Base-by-base conservation (phyloP, 2,888 invertebrate genomes). In the Gymnoscelis rufifasciata region DNA sequence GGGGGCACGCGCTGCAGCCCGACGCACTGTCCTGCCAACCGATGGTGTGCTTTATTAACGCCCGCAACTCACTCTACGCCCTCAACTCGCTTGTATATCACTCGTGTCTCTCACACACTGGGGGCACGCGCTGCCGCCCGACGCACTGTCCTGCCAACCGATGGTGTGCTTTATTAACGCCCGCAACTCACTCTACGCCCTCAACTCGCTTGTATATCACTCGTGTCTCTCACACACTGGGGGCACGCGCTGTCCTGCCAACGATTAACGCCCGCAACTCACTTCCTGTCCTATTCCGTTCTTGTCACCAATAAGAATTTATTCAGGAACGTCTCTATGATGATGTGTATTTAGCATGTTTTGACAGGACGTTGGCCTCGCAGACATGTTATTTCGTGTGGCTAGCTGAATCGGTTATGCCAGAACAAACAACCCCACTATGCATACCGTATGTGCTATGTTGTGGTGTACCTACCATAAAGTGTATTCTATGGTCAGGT, bases 1-100 rank as follows among this genome's bases (percentile, higher is more conserved):
- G 89, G 29, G 90, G 90, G 67, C 90, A 90, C 52, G 84, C 89
- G 60, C 89, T 89, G 74, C 90, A 90, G 60, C 81, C 78, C 51
- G 88, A 87, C 78, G 66, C 83, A 68, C 90, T 90, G 84, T 88
- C 88, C 88, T 88, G 87, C 83, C 83, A 83, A 77, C 46, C 61
- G 63, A 82, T 60, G 79, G 68, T 71, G 72, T 78, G 78, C 70
- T 79, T 80, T 76, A 56, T 65, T 47, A 51, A 38, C 31, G 47
- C 33, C 7, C 7, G 2, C 7, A 6, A 23, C 7, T 1, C 7
- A 5, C 5, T 19, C 19, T 3, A 19, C 3, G 19, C 2, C 5
- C 19, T 3, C 5, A 5, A 5, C 7, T 2, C 26, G 7, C 26
- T 2, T 2, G 7, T 23, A 23, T 4, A 23, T 4, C 23, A 6